Evolutionary conservation across 2,888 invertebrate genomes (phyloP).

Genomic region (Gymnocheta viridis): DNA sequence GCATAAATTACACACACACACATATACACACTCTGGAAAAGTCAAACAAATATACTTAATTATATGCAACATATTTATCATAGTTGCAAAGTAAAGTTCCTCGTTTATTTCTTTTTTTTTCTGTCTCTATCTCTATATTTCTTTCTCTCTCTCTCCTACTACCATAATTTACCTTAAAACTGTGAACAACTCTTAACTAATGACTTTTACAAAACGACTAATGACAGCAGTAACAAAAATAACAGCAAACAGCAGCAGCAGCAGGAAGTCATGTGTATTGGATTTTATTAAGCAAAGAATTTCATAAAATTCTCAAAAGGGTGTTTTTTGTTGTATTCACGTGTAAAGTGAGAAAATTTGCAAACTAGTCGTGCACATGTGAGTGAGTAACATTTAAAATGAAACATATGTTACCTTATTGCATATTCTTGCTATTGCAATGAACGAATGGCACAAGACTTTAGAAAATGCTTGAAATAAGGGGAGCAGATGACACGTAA

Average conservation of each 20-base stretch:
- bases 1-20: background rate
- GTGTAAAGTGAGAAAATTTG: conserved; percentile 16
- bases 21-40: background rate
- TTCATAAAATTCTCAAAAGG: conserved; percentile 11
- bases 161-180: conserved; percentile 45
- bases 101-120: background rate
- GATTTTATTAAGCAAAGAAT: conserved; percentile 33
- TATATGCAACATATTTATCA: conserved; percentile 44
- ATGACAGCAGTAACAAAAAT: background rate
- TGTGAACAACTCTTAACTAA: conserved; percentile 42
- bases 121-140: background rate
- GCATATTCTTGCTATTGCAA: background rate
- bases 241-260: conserved; percentile 1
- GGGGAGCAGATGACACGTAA: background rate
- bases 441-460: background rate
- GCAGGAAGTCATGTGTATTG: conserved; percentile 4
- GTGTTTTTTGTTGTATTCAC: background rate
- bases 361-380: background rate
- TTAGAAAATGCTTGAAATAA: background rate
- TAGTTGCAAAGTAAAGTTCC: conserved; percentile 28
- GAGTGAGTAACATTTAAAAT: background rate
- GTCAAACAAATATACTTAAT: conserved; percentile 12
- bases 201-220: conserved; percentile 44
- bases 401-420: conserved; percentile 26
- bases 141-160: background rate